Evolutionary conservation across 2,113 vertebrate species (phyloP), one percentile per base, ranked within the genome.

Genomic region (Trachemys scripta): DNA sequence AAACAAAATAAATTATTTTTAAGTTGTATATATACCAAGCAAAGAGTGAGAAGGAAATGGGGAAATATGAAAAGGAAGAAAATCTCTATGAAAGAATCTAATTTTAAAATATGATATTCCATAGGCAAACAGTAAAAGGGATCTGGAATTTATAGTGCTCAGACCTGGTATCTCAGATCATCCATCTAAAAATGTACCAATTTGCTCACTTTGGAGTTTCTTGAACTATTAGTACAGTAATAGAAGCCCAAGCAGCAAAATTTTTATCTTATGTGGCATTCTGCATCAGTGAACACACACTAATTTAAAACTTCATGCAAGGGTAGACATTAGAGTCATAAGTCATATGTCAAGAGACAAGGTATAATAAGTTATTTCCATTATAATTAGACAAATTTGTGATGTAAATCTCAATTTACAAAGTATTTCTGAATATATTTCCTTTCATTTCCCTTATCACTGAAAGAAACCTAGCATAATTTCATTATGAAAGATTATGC

Each of bases 241-340:
- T 56, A 42, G 53, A 20, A 92, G 29, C 5, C n/a, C 56, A 22
- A 42, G 56, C 11, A 87, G 57, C 10, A 90, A 49, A 72, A 92
- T 53, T 80, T 89, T 94, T 89, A 10, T 85, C 87, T 87, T 47
- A 82, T 62, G 57, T 25, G 49, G 35, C 47, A 90, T 45, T 57
- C 29, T 81, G 57, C 42, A 81, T 85, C 82, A 53, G 24, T 69
- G 84, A 92, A 75, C 35, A 87, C 27, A 80, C 1, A 80, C 24
- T 88, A 29, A 49, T 88, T 85, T 83, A 65, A 82, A 82, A 85
- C 69, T 95, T 92, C 19, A 65, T 51, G 56, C 38, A 89, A 84
- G 51, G 29, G 53, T 29, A 92, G 19, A 42, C 14, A 80, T 82
- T 53, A 81, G 69, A 94, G 57, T 53, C 25, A 2, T 65, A 90